A percentile compares a stretch with the other conserved stretches of the same genome.
These are phyloP conservation scores for Stenodera caucasica DNA, from an alignment of 2,888 invertebrate species.

Conservation along the genomic window DNA sequence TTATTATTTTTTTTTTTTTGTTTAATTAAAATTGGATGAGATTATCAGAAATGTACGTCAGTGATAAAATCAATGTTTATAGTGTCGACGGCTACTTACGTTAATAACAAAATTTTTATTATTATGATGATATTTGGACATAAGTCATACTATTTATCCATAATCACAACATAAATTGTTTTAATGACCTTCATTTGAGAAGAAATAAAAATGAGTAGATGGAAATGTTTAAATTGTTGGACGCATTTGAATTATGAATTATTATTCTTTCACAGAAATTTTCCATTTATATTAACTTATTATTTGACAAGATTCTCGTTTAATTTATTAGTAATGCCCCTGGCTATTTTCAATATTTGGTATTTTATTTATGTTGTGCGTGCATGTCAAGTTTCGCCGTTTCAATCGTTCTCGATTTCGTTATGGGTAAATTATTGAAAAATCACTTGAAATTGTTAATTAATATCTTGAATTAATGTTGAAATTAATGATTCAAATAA, in stretches of 20 bases:
- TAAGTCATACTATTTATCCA: no score
- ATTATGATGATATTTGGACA: background rate
- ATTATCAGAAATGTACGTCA: slow-evolving; percentile 34
- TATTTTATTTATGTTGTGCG: slow-evolving; percentile 17
- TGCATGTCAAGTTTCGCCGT: slow-evolving; percentile 9
- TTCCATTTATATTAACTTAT: slow-evolving; percentile 1
- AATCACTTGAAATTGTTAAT: no score
- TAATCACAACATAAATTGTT: background rate
- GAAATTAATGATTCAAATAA: no score
- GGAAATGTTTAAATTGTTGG: no score
- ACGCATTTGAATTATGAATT: no score
- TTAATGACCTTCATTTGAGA: background rate
- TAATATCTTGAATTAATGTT: no score
- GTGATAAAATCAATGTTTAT: slow-evolving; percentile 37
- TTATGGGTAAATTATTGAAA: no score
- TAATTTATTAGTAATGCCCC: slow-evolving; percentile 21
- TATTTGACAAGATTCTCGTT: background rate
- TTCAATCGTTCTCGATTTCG: background rate
- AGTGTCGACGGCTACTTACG: slow-evolving; percentile 28
- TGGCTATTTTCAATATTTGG: slow-evolving; percentile 19
- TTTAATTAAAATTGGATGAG: background rate
- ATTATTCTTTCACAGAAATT: no score
- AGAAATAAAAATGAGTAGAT: no score
- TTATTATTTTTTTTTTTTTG: no score
- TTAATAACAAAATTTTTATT: slow-evolving; percentile 18